Percentiles rank a stretch among this genome's conserved stretches.
Evolutionary conservation across 2,797 vertebrate genomes (phyloP).

Genomic region (Cyprinella venusta): DNA sequence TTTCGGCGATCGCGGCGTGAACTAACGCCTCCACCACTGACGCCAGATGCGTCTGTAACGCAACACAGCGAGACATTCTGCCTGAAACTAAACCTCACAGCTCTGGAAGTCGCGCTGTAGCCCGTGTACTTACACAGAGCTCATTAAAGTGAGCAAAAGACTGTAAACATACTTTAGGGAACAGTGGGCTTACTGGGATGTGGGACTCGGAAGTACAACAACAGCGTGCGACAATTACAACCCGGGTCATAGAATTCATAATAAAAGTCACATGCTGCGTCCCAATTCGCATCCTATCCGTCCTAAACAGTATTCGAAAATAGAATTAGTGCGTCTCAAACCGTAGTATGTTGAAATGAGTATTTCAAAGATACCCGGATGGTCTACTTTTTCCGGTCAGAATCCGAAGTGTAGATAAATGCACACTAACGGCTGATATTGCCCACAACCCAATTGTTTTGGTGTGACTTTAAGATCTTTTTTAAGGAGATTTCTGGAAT

Average conservation of each 20-base stretch:
- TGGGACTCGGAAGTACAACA: constrained; percentile 22
- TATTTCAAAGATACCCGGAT: too few relatives aligned
- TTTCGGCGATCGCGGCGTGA: constrained; percentile 72
- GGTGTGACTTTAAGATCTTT: too few relatives aligned
- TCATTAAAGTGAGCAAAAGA: not conserved
- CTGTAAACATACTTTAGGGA: constrained; percentile 17
- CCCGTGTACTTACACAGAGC: not conserved
- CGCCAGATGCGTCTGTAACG: constrained; percentile 69
- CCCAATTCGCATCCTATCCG: too few relatives aligned
- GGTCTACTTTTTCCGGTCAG: too few relatives aligned
- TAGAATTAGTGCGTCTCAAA: too few relatives aligned
- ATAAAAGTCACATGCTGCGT: too few relatives aligned
- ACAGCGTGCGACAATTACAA: not conserved
- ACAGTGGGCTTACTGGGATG: not conserved
- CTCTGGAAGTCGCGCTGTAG: not conserved
- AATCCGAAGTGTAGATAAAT: too few relatives aligned
- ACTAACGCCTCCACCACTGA: constrained; percentile 77
- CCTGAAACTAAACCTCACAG: not conserved
- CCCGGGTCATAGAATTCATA: constrained; percentile 35
- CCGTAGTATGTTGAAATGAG: too few relatives aligned
- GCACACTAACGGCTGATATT: too few relatives aligned
- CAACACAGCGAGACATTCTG: constrained; percentile 67
- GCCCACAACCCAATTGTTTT: too few relatives aligned
- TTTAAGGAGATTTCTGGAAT: too few relatives aligned
- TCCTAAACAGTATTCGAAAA: too few relatives aligned